phyloP scores from a whole-genome alignment of 2,888 invertebrate species.

The Fragum sueziense region DNA sequence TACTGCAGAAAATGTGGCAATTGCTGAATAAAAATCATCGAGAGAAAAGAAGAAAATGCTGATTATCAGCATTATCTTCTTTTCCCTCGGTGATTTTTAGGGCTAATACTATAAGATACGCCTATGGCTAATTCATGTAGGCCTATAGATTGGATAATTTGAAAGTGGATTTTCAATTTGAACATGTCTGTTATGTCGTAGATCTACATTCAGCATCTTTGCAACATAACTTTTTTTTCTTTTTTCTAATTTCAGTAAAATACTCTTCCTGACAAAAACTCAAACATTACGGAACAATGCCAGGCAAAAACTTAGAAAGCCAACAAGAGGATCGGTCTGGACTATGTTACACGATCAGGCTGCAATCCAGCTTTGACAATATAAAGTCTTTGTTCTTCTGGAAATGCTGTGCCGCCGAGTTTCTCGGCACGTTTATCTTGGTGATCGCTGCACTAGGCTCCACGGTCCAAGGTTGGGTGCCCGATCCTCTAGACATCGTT shows the following conservation, averaged over 20 bases:
- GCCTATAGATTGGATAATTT: too few relatives aligned
- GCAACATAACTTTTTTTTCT: too few relatives aligned
- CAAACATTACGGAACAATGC: background rate
- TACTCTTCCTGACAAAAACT: background rate
- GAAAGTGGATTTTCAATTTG: too few relatives aligned
- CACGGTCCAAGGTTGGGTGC: conserved; percentile 45
- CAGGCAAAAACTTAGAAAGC: background rate
- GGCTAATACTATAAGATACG: background rate
- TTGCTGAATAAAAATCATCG: background rate
- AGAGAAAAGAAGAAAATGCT: background rate
- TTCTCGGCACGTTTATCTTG: conserved; percentile 92
- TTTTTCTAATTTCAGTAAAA: background rate
- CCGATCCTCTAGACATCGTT: conserved; percentile 73
- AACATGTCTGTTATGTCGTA: too few relatives aligned
- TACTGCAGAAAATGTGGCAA: conserved; percentile 26
- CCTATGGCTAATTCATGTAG: too few relatives aligned
- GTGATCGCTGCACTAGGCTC: conserved; percentile 93
- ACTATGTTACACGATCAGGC: background rate
- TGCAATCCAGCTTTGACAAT: conserved; percentile 65
- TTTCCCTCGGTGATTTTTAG: background rate
- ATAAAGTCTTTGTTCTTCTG: conserved; percentile 84
- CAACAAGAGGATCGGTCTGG: background rate
- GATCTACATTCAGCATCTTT: too few relatives aligned
- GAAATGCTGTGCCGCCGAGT: conserved; percentile 92
- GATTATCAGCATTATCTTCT: background rate